A percentile compares a stretch with the other conserved stretches of the same genome.
Conservation (phyloP, 2,113 vertebrate genomes). For the Pantherophis guttatus region DNA sequence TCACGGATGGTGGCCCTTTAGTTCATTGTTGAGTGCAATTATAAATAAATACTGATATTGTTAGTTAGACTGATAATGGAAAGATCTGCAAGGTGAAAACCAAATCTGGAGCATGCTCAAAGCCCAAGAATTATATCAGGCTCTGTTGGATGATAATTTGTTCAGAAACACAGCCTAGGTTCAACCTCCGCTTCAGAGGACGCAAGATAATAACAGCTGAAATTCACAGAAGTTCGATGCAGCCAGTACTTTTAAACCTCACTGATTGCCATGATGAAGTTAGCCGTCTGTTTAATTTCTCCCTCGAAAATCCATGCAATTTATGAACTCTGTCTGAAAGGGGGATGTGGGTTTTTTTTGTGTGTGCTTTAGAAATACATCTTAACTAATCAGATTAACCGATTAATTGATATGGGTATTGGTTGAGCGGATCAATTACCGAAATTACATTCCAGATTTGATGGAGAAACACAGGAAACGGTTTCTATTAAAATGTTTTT, state of each 20-base stretch:
- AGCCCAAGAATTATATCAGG: background rate
- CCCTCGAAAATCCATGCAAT: background rate
- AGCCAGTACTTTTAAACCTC: background rate
- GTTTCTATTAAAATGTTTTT: background rate
- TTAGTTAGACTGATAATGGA: background rate
- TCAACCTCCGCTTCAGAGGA: background rate
- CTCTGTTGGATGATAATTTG: background rate
- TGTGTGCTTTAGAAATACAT: constrained; percentile 4
- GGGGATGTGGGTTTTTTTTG: background rate
- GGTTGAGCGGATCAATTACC: constrained; percentile 22
- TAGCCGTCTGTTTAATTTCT: background rate
- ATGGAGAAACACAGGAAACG: background rate
- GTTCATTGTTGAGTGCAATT: no score
- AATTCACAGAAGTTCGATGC: background rate
- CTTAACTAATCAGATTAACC: background rate
- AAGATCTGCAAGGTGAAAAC: background rate
- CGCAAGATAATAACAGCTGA: background rate
- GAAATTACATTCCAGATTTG: background rate
- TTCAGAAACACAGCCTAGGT: background rate
- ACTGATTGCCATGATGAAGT: background rate
- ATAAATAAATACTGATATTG: background rate
- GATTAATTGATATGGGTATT: background rate
- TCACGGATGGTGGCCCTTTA: no score
- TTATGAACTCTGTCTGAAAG: constrained; percentile 10
- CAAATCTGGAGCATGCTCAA: background rate